Base-by-base conservation (phyloP, 2,797 vertebrate genomes). In the Menidia menidia region DNA sequence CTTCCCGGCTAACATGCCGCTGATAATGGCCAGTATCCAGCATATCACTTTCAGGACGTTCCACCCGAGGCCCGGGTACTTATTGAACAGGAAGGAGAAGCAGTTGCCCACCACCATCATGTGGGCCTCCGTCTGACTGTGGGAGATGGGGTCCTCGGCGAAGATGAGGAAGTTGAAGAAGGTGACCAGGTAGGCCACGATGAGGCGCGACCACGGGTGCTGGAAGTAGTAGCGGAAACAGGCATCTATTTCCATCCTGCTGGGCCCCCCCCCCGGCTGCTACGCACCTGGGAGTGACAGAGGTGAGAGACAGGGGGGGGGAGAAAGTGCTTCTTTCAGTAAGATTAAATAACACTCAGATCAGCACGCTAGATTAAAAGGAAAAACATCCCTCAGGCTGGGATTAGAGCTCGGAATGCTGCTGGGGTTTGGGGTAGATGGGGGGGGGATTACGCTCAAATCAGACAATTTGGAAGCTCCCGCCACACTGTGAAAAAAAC, bases 81-180 rank as follows among this genome's bases (percentile, higher is more conserved):
- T 98, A 91, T 97, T 99, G 78, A 96, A 95, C 61, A 99, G 92
- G 89, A 99, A 98, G 25, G 97, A 98, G 93, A 99, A 98, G 88
- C 98, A 99, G 95, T 99, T 98, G 59, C 98, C 98, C 86, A 99
- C 97, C 66, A 99, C 97, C 52, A 96, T 96, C 83, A 99, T 95
- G 77, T 96, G 96, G 50, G 98, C 97, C 90, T 98, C 96, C 0
- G 97, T 98, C 88, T 97, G 97, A 78, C 98, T 99, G 91, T 99
- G 98, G 18, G 98, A 98, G 50, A 99, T 81, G 0, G 97, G 97
- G 89, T 99, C 97, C 85, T 99, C 97, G 0, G 98, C 98, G 64
- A 99, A 99, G 93, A 99, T 94, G 78, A 99, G 93, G 92, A 99
- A 99, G 92, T 99, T 99, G 77, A 96, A 98, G 94, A 99, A 98